These are phyloP conservation scores for Caenorhabditis elegans DNA, from an alignment of 1,140 invertebrate genomes.

Conservation along the genomic window DNA sequence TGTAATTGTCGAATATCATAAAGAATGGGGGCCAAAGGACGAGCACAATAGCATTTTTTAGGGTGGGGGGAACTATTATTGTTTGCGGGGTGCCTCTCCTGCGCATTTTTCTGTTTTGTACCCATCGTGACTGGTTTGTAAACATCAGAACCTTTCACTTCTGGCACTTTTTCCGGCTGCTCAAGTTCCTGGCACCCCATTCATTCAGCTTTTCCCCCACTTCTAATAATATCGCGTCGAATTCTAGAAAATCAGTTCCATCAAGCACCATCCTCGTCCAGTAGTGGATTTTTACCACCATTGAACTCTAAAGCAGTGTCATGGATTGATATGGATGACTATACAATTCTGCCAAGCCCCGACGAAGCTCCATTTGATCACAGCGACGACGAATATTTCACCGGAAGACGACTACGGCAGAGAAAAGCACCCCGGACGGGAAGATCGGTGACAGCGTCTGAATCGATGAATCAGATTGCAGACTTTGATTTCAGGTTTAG, in stretches of 20 bases:
- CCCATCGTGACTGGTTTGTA: not conserved
- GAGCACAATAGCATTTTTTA: conserved; percentile 23
- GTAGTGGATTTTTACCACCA: conserved; percentile 16
- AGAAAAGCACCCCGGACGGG: not conserved
- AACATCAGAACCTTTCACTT: not conserved
- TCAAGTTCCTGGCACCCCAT: not conserved
- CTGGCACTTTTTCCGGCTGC: not conserved
- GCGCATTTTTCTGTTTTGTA: conserved; percentile 9
- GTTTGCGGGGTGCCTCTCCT: not conserved
- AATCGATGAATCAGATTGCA: conserved; percentile 6
- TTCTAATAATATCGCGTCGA: not conserved
- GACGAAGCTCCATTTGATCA: conserved; percentile 20
- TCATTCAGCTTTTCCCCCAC: not conserved
- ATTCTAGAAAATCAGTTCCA: conserved; percentile 27
- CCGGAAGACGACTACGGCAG: not conserved
- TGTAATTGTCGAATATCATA: conserved; percentile 27
- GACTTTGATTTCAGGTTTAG: conserved; percentile 16
- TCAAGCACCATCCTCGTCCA: not conserved
- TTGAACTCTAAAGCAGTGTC: conserved; percentile 9
- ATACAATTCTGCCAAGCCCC: conserved; percentile 20
- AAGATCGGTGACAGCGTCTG: not conserved
- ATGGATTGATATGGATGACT: conserved; percentile 40
- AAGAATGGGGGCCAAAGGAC: conserved; percentile 28
- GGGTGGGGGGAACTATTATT: conserved; percentile 24
- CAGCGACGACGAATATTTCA: conserved; percentile 8